Evolutionary conservation across 2,113 vertebrate species (phyloP).

Genomic region (Pangasianodon hypophthalmus): DNA sequence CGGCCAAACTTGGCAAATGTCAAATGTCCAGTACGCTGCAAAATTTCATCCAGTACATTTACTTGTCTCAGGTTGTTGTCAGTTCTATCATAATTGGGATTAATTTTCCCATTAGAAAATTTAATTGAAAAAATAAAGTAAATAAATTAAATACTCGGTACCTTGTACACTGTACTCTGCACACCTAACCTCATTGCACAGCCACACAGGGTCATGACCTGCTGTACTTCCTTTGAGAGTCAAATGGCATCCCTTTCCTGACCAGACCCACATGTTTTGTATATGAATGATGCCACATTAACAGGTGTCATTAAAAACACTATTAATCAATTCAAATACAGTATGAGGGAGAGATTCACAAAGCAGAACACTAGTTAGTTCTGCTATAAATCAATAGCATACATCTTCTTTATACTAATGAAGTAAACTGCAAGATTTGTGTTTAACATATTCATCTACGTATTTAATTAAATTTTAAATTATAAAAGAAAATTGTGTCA

Average conservation of each 20-base stretch:
- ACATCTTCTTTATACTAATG: not conserved
- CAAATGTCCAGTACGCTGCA: not conserved
- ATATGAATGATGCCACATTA: not conserved
- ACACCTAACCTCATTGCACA: not conserved
- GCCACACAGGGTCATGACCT: not conserved
- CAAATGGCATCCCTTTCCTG: slow-evolving; percentile 28
- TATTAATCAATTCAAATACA: not conserved
- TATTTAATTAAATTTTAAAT: not conserved
- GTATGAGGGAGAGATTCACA: not conserved
- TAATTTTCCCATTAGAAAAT: not conserved
- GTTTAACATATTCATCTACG: not conserved
- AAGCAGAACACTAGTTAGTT: not conserved
- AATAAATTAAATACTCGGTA: not conserved
- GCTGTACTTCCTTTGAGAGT: slow-evolving; percentile 16
- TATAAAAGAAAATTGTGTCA: not conserved
- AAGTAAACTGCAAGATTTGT: not conserved
- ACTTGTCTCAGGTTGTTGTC: not conserved
- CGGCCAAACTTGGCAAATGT: not conserved
- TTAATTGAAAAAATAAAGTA: not conserved
- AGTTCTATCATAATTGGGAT: not conserved
- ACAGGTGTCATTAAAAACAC: not conserved
- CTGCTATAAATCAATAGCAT: not conserved
- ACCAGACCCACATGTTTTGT: slow-evolving; percentile 14
- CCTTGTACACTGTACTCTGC: not conserved
- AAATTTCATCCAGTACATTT: not conserved